phyloP scores from a whole-genome alignment of 2,888 invertebrate genomes.

The Erebia ligea region DNA sequence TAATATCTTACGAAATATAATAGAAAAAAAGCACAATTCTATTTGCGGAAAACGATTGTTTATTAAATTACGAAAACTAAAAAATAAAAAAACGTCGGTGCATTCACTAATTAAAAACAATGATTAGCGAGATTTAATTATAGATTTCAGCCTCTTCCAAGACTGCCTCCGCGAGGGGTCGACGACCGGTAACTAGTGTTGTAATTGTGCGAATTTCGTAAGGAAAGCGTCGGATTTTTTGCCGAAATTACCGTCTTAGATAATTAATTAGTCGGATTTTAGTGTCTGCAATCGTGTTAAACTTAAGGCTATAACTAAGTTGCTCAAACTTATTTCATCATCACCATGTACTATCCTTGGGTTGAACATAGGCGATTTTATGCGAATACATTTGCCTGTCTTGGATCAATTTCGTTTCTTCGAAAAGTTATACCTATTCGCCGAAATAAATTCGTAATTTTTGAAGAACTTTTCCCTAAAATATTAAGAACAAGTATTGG shows the following conservation, averaged over 20 bases:
- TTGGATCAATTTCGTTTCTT: too few species aligned
- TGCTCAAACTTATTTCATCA: not conserved
- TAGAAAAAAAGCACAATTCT: not conserved
- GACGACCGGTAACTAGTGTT: constrained; percentile 47
- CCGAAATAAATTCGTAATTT: too few species aligned
- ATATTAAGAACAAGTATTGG: too few species aligned
- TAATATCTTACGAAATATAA: not conserved
- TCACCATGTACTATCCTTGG: not conserved
- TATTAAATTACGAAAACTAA: constrained; percentile 19
- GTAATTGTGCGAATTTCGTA: constrained; percentile 42
- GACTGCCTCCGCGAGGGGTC: constrained; percentile 41
- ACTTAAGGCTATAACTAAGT: not conserved
- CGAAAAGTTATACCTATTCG: too few species aligned
- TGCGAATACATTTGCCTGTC: not conserved
- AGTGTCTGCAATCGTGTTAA: constrained; percentile 5
- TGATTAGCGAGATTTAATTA: constrained; percentile 39
- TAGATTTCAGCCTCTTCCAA: constrained; percentile 36
- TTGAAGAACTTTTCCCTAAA: too few species aligned
- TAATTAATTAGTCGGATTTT: constrained; percentile 12
- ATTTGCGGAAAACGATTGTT: constrained; percentile 18
- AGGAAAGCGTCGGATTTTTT: constrained; percentile 37
- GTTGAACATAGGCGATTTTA: not conserved
- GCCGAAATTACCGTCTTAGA: constrained; percentile 29
- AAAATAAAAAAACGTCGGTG: not conserved
- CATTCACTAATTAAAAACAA: constrained; percentile 34